These are phyloP conservation scores for Falcunculus frontatus DNA, from an alignment of 2,113 vertebrate genomes.

Conservation along the genomic window DNA sequence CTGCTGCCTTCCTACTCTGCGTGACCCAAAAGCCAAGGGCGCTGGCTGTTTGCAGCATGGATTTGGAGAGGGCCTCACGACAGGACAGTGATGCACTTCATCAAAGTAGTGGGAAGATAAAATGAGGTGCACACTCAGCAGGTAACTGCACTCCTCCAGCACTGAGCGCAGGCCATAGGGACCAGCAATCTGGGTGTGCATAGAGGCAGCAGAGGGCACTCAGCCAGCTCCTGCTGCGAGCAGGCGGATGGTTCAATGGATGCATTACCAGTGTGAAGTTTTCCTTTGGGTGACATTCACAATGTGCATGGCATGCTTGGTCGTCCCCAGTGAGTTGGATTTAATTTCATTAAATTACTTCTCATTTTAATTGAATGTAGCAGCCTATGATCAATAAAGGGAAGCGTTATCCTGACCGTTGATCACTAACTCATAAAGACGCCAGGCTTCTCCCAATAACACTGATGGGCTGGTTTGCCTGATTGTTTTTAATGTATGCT, in stretches of 20 bases:
- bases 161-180: accelerated
- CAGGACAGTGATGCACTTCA: background rate
- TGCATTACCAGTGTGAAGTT: background rate
- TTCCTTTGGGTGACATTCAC: background rate
- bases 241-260: accelerated
- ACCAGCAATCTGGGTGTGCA: accelerated
- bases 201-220: background rate
- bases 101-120: background rate
- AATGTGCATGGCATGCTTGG: background rate
- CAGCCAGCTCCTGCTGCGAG: background rate
- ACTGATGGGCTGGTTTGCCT: background rate
- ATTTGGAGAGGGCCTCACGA: background rate
- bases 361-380: conserved; percentile 34
- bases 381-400: conserved; percentile 2
- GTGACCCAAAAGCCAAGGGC: background rate
- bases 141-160: background rate
- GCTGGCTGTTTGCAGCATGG: background rate
- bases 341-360: background rate
- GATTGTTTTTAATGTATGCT: conserved; percentile 8
- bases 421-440: background rate
- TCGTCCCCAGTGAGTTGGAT: background rate
- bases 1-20: background rate
- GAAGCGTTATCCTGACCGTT: background rate
- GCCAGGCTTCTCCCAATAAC: background rate
- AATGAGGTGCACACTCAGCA: background rate